Conservation (phyloP, 2,113 vertebrate genomes). For the Rutilus rutilus region DNA sequence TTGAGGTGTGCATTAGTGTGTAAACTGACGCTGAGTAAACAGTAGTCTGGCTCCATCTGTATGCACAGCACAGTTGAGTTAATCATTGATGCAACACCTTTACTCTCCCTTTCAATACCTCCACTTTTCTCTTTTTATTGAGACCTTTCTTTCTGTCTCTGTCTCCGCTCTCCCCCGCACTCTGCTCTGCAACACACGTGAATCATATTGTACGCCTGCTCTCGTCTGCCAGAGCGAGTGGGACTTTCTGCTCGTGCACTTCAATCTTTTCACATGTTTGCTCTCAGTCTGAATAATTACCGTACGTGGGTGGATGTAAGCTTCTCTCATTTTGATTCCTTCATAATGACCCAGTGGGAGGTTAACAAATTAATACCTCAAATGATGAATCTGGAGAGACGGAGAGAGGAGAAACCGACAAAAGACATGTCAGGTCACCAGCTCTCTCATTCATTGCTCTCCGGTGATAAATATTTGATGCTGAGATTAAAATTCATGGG, state of each 20-base stretch:
- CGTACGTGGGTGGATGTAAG: constrained; percentile 54
- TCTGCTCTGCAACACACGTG: constrained; percentile 40
- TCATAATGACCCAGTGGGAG: constrained; percentile 55
- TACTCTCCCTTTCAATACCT: constrained; percentile 3
- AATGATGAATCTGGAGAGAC: constrained; percentile 38
- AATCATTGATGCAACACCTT: constrained; percentile 3
- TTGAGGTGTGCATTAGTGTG: neutral
- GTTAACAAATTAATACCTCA: constrained; percentile 54
- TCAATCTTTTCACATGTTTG: constrained; percentile 42
- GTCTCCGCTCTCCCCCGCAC: constrained; percentile 38
- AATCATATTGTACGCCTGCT: constrained; percentile 45
- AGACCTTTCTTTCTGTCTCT: constrained; percentile 6
- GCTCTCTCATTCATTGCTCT: constrained; percentile 38
- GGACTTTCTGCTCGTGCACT: constrained; percentile 48
- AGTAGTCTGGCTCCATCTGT: constrained; percentile 15
- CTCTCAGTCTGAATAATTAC: constrained; percentile 52
- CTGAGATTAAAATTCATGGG: constrained; percentile 39
- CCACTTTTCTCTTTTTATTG: constrained; percentile 27
- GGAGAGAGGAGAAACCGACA: constrained; percentile 8
- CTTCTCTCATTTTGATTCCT: constrained; percentile 57
- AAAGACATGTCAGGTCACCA: constrained; percentile 27
- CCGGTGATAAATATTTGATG: constrained; percentile 49
- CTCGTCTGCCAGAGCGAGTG: constrained; percentile 46
- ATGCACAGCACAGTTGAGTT: neutral
- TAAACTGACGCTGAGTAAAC: constrained; percentile 23